Conservation (phyloP, 2,113 vertebrate species). For the Hemiprocne comata region DNA sequence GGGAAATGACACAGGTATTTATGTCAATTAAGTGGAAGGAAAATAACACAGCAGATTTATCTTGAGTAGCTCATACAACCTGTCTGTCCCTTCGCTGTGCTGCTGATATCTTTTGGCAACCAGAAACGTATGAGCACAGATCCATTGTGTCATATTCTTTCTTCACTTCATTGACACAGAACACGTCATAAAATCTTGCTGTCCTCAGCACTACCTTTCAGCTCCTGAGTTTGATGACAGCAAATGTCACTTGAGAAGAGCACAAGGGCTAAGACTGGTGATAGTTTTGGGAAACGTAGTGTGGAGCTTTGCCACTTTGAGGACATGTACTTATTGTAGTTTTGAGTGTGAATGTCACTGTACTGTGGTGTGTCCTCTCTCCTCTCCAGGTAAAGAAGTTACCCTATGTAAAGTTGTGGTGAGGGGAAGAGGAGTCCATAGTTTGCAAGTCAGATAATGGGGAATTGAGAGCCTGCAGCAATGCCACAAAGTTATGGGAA, state of each 20-base stretch:
- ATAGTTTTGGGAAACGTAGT: background rate
- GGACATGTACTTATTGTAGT: background rate
- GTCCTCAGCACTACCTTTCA: background rate
- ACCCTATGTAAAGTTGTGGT: too few species aligned
- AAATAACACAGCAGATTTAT: background rate
- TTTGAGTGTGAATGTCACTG: background rate
- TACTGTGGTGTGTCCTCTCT: background rate
- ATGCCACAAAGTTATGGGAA: background rate
- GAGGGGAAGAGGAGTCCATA: background rate
- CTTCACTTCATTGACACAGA: background rate
- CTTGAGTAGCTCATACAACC: background rate
- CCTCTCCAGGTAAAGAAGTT: background rate
- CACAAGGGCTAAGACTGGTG: background rate
- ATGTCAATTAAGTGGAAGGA: background rate
- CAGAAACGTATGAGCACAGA: background rate
- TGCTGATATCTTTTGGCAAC: background rate
- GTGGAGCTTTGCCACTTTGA: background rate
- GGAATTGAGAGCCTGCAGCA: background rate
- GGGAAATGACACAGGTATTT: fast-evolving
- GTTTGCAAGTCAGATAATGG: background rate
- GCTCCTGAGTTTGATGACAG: background rate
- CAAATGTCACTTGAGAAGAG: background rate
- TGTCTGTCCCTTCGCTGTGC: background rate
- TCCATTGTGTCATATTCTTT: background rate
- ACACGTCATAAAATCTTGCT: background rate